Evolutionary conservation across 2,888 invertebrate genomes (phyloP).

Genomic region (Helobdella robusta): DNA sequence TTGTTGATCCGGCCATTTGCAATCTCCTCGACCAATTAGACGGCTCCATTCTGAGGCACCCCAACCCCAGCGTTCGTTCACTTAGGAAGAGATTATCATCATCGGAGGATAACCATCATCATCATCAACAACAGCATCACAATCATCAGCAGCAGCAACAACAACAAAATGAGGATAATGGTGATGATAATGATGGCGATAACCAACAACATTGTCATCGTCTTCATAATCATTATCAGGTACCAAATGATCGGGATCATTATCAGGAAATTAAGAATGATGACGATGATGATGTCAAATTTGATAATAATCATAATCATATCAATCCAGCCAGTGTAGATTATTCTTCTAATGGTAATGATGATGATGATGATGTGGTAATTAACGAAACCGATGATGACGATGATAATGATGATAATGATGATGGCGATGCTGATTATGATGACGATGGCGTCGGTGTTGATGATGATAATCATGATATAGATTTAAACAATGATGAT

Average conservation of each 20-base stretch:
- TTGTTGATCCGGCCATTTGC: background rate
- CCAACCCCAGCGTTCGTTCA: background rate
- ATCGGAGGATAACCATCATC: background rate
- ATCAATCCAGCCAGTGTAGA: background rate
- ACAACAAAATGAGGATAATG: too few relatives aligned
- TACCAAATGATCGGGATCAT: background rate
- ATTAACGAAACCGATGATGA: background rate
- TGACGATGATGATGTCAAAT: conserved; percentile 5
- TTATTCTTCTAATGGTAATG: background rate
- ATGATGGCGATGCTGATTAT: conserved; percentile 8
- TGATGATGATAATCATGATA: background rate
- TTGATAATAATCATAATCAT: background rate
- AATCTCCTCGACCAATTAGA: conserved; percentile 19
- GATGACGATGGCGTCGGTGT: background rate
- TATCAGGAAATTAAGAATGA: background rate
- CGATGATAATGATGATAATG: background rate
- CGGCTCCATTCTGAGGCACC: conserved; percentile 18
- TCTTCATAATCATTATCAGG: background rate
- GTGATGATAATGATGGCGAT: background rate
- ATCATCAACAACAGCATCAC: background rate
- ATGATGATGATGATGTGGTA: background rate
- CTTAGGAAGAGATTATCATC: conserved; percentile 17
- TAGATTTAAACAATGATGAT: conserved; percentile 6
- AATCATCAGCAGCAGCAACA: too few relatives aligned
- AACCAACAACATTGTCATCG: background rate